Evolutionary conservation across 2,797 vertebrate genomes (phyloP).

Genomic region (Oreonectes daqikongensis): DNA sequence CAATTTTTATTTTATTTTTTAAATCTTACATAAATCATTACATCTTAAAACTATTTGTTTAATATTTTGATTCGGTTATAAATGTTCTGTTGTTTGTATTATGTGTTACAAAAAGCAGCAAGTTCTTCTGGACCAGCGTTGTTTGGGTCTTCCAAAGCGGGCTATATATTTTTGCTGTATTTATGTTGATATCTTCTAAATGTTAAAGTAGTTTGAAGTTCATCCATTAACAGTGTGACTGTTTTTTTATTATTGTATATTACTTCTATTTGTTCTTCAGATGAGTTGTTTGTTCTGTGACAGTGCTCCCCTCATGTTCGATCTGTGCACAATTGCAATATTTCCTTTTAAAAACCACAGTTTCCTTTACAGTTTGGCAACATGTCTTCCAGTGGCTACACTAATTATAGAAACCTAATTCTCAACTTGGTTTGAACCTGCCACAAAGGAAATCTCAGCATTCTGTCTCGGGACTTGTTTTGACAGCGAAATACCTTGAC

Average conservation of each 20-base stretch:
- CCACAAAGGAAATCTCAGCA: background rate
- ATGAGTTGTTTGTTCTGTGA: background rate
- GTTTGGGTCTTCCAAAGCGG: no score
- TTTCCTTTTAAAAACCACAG: background rate
- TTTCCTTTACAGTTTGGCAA: slow-evolving; percentile 20
- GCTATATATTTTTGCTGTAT: no score
- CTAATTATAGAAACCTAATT: slow-evolving; percentile 38
- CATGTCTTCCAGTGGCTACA: background rate
- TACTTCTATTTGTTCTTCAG: background rate
- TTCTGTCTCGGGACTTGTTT: slow-evolving; percentile 13
- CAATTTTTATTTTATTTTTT: no score
- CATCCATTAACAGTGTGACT: background rate
- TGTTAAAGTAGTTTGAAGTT: no score
- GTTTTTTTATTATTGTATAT: background rate
- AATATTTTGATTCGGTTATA: no score
- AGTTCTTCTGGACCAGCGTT: no score
- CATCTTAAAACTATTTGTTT: no score
- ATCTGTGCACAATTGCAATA: background rate
- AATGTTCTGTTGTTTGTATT: no score
- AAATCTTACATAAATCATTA: no score
- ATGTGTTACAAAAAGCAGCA: no score
- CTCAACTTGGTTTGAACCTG: slow-evolving; percentile 33
- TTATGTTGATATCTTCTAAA: no score
- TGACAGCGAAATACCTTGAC: slow-evolving; percentile 35
- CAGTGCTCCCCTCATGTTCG: background rate